Percentiles rank a stretch among this genome's conserved stretches.
Conservation (phyloP, 2,113 vertebrate species). For the Alces alces region DNA sequence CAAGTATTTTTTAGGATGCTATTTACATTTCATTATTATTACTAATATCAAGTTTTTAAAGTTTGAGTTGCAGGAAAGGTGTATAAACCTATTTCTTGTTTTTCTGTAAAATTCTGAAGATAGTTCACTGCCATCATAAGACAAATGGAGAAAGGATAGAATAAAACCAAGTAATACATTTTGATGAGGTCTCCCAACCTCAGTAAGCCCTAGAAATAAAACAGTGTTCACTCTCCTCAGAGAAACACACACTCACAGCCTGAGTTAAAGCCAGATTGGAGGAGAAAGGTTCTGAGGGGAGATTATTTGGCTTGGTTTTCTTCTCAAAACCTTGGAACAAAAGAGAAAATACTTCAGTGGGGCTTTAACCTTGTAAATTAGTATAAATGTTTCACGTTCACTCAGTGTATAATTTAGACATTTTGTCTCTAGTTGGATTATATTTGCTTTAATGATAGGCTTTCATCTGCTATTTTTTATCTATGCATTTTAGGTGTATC, state of each 20-base stretch:
- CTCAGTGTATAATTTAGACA: background rate
- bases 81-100: background rate
- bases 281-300: background rate
- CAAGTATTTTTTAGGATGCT: background rate
- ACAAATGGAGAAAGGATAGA: background rate
- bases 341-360: background rate
- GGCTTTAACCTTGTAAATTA: background rate
- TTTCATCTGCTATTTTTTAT: slow-evolving; percentile 52
- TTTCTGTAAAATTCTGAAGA: background rate
- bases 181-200: background rate
- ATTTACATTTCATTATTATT: background rate
- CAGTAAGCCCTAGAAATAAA: background rate
- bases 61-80: background rate
- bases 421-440: background rate
- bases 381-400: background rate
- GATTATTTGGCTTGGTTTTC: background rate
- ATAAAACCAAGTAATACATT: background rate
- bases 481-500: slow-evolving; percentile 86
- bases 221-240: background rate
- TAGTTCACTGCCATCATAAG: background rate
- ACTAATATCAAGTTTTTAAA: background rate
- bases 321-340: background rate
- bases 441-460: slow-evolving; percentile 35
- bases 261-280: background rate
- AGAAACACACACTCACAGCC: background rate